Evolutionary conservation across 2,888 invertebrate species (phyloP), one percentile per base, ranked within the genome.

Genomic region (Eristalis pertinax): DNA sequence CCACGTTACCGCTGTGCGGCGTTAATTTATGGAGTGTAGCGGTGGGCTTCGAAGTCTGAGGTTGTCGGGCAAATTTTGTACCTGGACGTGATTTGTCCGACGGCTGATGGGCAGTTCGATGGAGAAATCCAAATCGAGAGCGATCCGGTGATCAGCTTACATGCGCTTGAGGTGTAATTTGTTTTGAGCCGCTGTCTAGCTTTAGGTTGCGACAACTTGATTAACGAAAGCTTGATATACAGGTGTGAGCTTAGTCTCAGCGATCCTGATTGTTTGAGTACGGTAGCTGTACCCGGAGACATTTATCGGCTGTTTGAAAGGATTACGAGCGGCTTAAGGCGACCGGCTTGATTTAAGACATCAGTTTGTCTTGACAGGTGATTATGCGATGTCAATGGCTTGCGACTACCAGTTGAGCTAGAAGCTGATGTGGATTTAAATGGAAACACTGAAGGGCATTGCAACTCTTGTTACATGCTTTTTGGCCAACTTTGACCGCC

Each of bases 11-110:
- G 73, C 58, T 60, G 69, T 67, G 70, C 41, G 22, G 41, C 22
- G 38, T 74, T 69, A 78, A 86, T 86, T 82, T 82, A 82, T 82
- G 43, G 77, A 73, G 58, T 29, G 50, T 41, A 81, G 63, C 63
- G 70, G 76, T 72, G 63, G 10, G 29, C 24, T 69, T 43, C 65
- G 50, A 32, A 50, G 50, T 70, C 56, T n/a, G 43, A 60, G 58
- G 70, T 79, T 84, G 68, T 74, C 64, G 64, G 63, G 41, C 43
- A 74, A 74, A 84, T 74, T 78, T 62, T 19, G 65, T 67, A 41
- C 60, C 72, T 67, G 22, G 65, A 56, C 35, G 38, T 67, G 76
- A 67, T 76, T 76, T 58, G 62, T 38, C 32, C 64, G 43, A 22
- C 35, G 15, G 32, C 70, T 63, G 60, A 11, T 13, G 58, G 24